Evolutionary conservation across 2,888 invertebrate genomes (phyloP).

Genomic region (Xylota sylvarum): DNA sequence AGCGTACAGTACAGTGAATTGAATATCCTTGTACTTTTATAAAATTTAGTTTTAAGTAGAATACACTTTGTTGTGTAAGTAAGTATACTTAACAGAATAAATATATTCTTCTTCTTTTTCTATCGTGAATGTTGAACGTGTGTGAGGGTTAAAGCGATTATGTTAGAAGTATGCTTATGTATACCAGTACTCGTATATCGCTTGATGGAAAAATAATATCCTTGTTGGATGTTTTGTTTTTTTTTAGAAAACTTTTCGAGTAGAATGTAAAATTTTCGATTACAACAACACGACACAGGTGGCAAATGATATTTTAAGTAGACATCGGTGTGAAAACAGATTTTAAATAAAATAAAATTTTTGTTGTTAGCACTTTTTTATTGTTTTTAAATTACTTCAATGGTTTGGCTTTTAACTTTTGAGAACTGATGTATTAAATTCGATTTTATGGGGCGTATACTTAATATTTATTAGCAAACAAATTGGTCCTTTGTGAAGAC

Average conservation of each 20-base stretch:
- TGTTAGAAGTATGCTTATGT: background rate
- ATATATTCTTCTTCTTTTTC: background rate
- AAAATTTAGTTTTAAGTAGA: constrained; percentile 39
- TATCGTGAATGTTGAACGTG: background rate
- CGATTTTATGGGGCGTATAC: too few species aligned
- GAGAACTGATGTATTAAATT: too few species aligned
- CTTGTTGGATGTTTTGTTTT: background rate
- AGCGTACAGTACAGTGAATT: constrained; percentile 24
- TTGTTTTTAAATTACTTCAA: too few species aligned
- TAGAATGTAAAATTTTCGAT: background rate
- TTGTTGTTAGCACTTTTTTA: too few species aligned
- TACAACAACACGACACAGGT: background rate
- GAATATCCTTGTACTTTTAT: constrained; percentile 23
- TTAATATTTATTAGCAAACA: too few species aligned
- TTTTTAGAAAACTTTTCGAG: background rate
- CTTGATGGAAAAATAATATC: constrained; percentile 31
- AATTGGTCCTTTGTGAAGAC: too few species aligned
- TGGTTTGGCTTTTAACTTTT: too few species aligned
- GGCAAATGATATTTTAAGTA: background rate
- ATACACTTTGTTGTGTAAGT: constrained; percentile 10
- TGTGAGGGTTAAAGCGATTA: background rate
- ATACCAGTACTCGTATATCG: background rate
- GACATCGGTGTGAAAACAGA: background rate
- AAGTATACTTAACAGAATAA: constrained; percentile 5
- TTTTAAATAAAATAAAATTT: background rate